A percentile compares a stretch with the other conserved stretches of the same genome.
Conservation (phyloP, 2,888 invertebrate genomes). For the Sphaeridia pumilis region DNA sequence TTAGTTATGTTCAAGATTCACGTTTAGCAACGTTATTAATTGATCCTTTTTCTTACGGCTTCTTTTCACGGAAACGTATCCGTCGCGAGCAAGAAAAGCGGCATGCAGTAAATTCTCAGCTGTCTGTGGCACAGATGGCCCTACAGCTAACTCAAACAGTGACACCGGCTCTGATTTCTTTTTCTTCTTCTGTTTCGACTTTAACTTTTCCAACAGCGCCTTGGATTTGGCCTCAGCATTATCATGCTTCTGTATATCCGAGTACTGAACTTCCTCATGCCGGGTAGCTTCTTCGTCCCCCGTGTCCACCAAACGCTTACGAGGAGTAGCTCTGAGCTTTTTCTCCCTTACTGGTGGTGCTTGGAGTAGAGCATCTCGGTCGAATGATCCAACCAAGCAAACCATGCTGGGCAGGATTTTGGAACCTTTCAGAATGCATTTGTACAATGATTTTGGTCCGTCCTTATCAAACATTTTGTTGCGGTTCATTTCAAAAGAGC, state of each 20-base stretch:
- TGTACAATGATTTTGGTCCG: neutral
- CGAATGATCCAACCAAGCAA: slow-evolving; percentile 20
- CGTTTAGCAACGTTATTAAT: neutral
- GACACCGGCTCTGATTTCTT: neutral
- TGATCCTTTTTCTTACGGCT: slow-evolving; percentile 9
- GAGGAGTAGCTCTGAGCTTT: slow-evolving; percentile 16
- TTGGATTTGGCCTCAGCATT: slow-evolving; percentile 14
- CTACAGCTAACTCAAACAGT: neutral
- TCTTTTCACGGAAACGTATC: slow-evolving; percentile 14
- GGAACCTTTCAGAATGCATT: no score
- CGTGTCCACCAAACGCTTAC: slow-evolving; percentile 12
- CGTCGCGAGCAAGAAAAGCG: slow-evolving; percentile 23
- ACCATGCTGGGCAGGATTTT: slow-evolving; percentile 11
- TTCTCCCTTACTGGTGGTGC: slow-evolving; percentile 16
- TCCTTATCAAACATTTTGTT: neutral
- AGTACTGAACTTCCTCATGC: slow-evolving; percentile 18
- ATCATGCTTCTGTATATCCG: slow-evolving; percentile 6
- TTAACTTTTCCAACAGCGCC: slow-evolving; percentile 16
- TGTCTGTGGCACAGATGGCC: neutral
- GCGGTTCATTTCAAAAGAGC: neutral
- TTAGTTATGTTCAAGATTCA: no score
- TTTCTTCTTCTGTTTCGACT: neutral
- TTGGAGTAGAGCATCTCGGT: slow-evolving; percentile 11
- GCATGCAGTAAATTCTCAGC: slow-evolving; percentile 21
- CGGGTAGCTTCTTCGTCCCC: slow-evolving; percentile 6